Evolutionary conservation across 2,797 vertebrate species (phyloP), one percentile per base, ranked within the genome.

Genomic region (Pangasius krempfi): DNA sequence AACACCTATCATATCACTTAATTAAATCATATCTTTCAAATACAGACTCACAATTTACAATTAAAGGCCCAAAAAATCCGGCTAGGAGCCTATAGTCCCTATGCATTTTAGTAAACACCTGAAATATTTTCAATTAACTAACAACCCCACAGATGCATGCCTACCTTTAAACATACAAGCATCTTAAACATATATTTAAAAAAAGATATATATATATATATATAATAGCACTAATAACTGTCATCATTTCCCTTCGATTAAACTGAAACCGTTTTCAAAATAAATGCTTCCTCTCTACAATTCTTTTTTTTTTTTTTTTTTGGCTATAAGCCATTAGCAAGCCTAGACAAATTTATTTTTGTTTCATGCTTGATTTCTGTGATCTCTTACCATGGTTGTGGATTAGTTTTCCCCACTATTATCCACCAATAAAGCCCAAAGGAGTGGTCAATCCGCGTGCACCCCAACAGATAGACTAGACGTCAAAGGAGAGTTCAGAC

Each of bases 381-480:
- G 70, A 90, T 88, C 78, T 94, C 96, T 97, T 96, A 97, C 96
- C 96, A 96, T 96, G 94, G 91, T 95, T 95, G 94, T 91, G 93
- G 94, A 93, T 95, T 95, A 95, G 93, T 93, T 95, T 95, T 92
- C 93, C 90, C 92, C 91, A 93, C 82, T 94, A 94, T 95, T 95
- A 96, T 96, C 96, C 95, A 95, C 94, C 92, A 94, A 93, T 93
- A 92, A 96, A 94, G 92, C 89, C 94, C 92, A 95, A 95, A 96
- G 94, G 95, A 95, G 96, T 95, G 95, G 95, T 96, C 95, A 96
- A 95, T 94, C 94, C 93, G 94, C 84, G 95, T 95, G 93, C 94
- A 96, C 95, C 95, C 91, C 92, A 94, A 96, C 95, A 96, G 95
- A 95, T 94, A 96, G 95, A 96, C 96, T 96, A 96, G 94, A 96